These are phyloP conservation scores for Macquaria ambigua DNA, from an alignment of 2,113 vertebrate genomes.

Conservation along the genomic window DNA sequence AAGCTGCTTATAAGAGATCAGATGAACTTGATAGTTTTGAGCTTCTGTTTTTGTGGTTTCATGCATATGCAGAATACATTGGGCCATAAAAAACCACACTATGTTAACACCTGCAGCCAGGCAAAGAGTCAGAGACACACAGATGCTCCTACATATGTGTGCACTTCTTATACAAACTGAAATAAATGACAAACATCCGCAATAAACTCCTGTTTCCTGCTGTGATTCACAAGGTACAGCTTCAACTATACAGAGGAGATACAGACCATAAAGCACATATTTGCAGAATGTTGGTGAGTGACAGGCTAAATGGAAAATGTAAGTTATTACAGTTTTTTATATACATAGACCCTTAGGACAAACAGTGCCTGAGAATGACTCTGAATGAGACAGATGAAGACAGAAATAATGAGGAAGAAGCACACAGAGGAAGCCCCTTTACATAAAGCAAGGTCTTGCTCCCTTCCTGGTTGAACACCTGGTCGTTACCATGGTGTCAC, in stretches of 20 bases:
- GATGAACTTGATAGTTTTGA: not conserved
- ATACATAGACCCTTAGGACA: not conserved
- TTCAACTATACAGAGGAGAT: not conserved
- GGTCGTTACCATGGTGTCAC: conserved; percentile 72
- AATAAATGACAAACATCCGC: not conserved
- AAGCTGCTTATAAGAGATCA: conserved; percentile 14
- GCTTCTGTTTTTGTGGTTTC: not conserved
- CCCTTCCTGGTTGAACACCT: conserved; percentile 59
- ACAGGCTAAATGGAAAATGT: not conserved
- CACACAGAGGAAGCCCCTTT: conserved; percentile 33
- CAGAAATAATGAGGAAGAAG: conserved; percentile 9
- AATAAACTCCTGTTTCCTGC: not conserved
- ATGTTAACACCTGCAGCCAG: not conserved
- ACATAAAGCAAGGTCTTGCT: conserved; percentile 27
- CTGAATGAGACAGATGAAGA: not conserved
- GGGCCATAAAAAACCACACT: not conserved
- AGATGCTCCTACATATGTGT: not conserved
- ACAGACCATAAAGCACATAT: conserved; percentile 3
- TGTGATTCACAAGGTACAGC: not conserved
- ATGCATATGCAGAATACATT: not conserved
- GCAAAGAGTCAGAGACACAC: not conserved
- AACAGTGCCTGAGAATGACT: not conserved
- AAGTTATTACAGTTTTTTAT: not conserved
- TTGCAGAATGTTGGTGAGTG: not conserved
- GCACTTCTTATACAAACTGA: not conserved